A percentile compares a stretch with the other conserved stretches of the same genome.
These are phyloP conservation scores for Dicerorhinus sumatrensis DNA, from an alignment of 2,113 vertebrate genomes.

Conservation along the genomic window DNA sequence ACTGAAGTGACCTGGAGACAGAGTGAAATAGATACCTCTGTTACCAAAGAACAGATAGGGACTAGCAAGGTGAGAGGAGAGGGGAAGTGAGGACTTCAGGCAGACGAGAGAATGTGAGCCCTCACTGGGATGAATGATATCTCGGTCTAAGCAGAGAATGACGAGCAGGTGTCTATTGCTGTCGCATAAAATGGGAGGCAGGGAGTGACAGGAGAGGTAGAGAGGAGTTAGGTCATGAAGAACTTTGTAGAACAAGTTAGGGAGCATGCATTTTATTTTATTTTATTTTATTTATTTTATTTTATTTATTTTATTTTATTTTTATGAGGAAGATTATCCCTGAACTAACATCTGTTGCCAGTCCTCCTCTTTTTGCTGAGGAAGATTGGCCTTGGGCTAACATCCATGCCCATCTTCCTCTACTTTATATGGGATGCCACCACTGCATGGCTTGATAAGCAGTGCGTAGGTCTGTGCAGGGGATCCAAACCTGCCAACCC, in stretches of 20 bases:
- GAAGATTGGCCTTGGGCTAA: too few species aligned
- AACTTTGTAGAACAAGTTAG: background rate
- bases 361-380: too few species aligned
- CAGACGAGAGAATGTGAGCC: background rate
- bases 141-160: background rate
- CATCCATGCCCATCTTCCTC: too few species aligned
- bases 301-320: too few species aligned
- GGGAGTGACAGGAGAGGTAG: background rate
- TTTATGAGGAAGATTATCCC: too few species aligned
- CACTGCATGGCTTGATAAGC: too few species aligned
- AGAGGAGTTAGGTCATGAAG: background rate
- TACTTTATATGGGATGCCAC: too few species aligned
- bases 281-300: too few species aligned
- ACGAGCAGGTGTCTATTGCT: background rate
- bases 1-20: background rate
- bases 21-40: background rate
- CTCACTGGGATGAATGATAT: background rate
- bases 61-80: background rate
- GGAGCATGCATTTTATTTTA: background rate
- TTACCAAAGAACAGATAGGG: background rate
- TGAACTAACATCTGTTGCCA: too few species aligned
- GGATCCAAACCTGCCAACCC: too few species aligned
- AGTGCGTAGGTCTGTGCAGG: too few species aligned
- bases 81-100: background rate
- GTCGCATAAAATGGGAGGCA: background rate